Base-by-base conservation (phyloP, 64 coral and sea anemone genomes). In the Montipora efflorescens region DNA sequence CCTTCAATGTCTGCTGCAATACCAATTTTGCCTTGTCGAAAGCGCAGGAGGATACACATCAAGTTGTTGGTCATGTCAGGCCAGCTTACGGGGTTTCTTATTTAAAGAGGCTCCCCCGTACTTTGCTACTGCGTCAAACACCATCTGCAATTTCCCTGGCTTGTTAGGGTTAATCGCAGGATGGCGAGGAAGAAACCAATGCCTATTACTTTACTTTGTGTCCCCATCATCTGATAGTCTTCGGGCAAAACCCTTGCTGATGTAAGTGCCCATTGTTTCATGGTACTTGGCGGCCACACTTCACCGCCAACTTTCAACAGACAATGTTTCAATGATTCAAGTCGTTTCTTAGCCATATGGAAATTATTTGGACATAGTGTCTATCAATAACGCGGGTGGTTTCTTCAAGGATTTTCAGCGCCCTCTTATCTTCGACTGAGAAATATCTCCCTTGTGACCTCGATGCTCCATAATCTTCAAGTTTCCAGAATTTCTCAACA, bases 1-100 rank as follows among this genome's bases (percentile, higher is more conserved):
- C 48, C 68, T 59, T 97, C 85, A 9, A 91, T 76, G 18, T 93
- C 88, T 0, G 88, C 87, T 10, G 67, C 88, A 11, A 96, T 14
- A 3, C 64, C 95, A 12, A 96, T 83, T 3, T 44, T 84, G 4
- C 19, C 82, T 22, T 90, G 61, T 8, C 75, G 67, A 45, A 96
- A 96, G 51, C 91, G 76, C 10, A 93, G 51, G 16, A 96, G 74
- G 8, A 93, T 77, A 15, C 81, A 88, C 11, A 94, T 13, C 11
- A 93, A 66, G 61, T 82, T 97, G 70, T 94, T 94, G 12, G 88
- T 88, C 12, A 88, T 50, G 58, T 94, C 95, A 19, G 95, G 92
- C 22, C 95, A 88, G 19, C 67, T 83, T 2, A 96, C 90, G 90
- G 6, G 74, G 1, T 36, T 36, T 36, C 28, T 36, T 36, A 36